Percentiles rank a stretch among this genome's conserved stretches.
phyloP scores from a whole-genome alignment of 2,797 vertebrate species.

The Parauchenoglanis ngamensis region DNA sequence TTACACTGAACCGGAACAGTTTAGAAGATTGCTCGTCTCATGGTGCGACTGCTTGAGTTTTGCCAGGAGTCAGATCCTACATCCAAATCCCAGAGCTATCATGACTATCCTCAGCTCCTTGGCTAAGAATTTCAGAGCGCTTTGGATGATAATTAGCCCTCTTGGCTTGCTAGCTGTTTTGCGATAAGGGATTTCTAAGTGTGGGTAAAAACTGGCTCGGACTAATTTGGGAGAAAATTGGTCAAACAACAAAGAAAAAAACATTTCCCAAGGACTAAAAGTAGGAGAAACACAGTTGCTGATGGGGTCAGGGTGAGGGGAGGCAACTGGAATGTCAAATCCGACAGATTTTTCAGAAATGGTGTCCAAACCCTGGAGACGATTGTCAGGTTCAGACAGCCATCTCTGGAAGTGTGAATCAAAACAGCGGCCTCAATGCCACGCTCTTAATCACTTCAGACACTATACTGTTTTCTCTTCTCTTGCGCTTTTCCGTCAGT shows the following conservation, averaged over 20 bases:
- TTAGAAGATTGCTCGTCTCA: not conserved
- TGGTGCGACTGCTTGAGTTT: not conserved
- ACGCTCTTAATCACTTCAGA: slow-evolving; percentile 4
- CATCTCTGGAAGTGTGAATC: slow-evolving; percentile 46
- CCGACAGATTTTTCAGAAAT: slow-evolving; percentile 13
- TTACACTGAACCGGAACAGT: not conserved
- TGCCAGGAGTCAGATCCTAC: not conserved
- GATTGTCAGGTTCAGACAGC: slow-evolving; percentile 25
- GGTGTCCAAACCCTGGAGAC: slow-evolving; percentile 9
- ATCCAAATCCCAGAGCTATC: not conserved
- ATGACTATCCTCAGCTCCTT: not conserved
- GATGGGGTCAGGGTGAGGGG: not conserved
- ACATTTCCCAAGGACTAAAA: not conserved
- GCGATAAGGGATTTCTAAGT: not conserved
- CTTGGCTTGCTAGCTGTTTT: not conserved
- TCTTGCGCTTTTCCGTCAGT: not conserved
- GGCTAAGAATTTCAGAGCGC: not conserved
- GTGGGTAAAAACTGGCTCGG: not conserved
- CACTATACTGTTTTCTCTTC: not conserved
- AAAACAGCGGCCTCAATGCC: slow-evolving; percentile 35
- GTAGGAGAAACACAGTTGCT: too few relatives aligned
- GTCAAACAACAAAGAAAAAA: not conserved
- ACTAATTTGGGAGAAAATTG: not conserved
- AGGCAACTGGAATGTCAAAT: not conserved
- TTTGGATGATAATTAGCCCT: not conserved